Evolutionary conservation across 1,140 invertebrate species (phyloP).

Genomic region (Trichonephila clavipes): DNA sequence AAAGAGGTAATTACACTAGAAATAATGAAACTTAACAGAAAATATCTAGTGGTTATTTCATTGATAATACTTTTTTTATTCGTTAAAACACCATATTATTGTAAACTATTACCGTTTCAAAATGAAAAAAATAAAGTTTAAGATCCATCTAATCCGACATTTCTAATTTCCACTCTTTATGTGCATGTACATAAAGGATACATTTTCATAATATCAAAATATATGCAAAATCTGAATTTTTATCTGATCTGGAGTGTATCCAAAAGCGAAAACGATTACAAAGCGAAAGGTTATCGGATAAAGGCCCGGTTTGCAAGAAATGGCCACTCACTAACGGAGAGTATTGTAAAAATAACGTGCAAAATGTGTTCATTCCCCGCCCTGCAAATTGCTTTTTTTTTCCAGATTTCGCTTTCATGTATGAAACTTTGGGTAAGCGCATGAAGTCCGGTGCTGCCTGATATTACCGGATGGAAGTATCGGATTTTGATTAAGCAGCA

Average conservation of each 20-base stretch:
- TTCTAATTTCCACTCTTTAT: background rate
- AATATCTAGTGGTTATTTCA: too few species aligned
- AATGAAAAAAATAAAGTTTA: too few species aligned
- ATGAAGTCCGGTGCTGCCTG: slow-evolving; percentile 31
- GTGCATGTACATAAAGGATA: background rate
- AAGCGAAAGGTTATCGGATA: slow-evolving; percentile 39
- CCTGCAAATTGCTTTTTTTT: slow-evolving; percentile 53
- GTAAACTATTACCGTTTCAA: too few species aligned
- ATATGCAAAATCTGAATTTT: background rate
- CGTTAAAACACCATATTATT: too few species aligned
- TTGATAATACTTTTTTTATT: too few species aligned
- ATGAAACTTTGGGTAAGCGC: slow-evolving; percentile 13
- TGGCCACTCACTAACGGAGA: background rate
- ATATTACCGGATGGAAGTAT: slow-evolving; percentile 70
- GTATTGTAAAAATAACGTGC: slow-evolving; percentile 49
- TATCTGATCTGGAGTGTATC: slow-evolving; percentile 35
- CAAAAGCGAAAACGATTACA: slow-evolving; percentile 32
- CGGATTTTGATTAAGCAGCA: slow-evolving; percentile 69
- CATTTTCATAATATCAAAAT: background rate
- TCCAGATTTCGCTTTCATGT: slow-evolving; percentile 24
- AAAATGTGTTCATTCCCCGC: slow-evolving; percentile 24
- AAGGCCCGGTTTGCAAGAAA: background rate
- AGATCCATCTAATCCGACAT: background rate
- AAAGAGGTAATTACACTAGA: too few species aligned
- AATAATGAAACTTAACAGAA: too few species aligned